Base-by-base conservation (phyloP, 2,888 invertebrate species). In the Orgyia antiqua region DNA sequence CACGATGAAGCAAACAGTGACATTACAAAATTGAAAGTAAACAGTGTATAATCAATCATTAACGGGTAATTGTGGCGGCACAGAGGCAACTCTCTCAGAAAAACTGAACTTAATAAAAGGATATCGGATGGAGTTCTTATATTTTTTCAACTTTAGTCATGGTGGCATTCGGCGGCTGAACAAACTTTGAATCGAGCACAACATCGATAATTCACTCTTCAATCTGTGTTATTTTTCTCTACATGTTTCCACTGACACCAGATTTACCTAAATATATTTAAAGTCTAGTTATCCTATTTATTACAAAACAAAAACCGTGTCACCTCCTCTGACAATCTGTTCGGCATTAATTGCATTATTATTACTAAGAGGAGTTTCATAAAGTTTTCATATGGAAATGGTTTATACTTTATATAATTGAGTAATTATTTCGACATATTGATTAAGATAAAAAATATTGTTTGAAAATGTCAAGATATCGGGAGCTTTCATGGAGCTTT, bases 131-230 rank as follows among this genome's bases (percentile, higher is more conserved):
- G 38, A 45, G 65, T 67, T 61, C 72, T 66, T 51, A 29, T 39
- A 46, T 54, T 64, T 68, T 68, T 42, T 62, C 45, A 61, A 45
- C 39, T 62, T 64, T 70, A 73, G 63, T 64, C 67, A 62, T 63
- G 68, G 64, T 63, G 58, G 62, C 53, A 61, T 67, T 63, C 57
- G 63, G 53, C 64, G 59, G 63, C 75, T 77, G 80, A 71, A 78
- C 71, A 79, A 84, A 84, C 82, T 77, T 56, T 46, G 63, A 58
- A 61, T 51, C 54, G 64, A 72, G 74, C 79, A 78, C 70, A 68
- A 71, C 80, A 79, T 80, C 72, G 71, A 75, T 82, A 80, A 82
- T 84, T 78, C 74, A 71, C 71, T 79, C 69, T 67, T 74, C 72
- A 70, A 73, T 75, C 68, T 70, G 62, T 58, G 53, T 55, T 63